Evolutionary conservation across 2,888 invertebrate species (phyloP).

Genomic region (Conops quadrifasciatus): DNA sequence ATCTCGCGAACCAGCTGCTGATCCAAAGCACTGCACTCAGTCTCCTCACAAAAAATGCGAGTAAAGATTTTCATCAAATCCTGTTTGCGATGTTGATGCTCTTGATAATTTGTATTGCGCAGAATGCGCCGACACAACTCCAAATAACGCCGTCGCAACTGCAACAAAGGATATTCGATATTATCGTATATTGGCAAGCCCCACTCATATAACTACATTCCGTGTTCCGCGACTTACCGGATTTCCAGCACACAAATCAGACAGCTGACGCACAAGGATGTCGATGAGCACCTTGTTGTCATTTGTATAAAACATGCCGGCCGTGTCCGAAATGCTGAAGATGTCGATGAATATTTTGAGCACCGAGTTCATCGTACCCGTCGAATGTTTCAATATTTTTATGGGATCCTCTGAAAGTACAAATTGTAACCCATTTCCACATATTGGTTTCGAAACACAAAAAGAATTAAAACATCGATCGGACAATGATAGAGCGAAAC

Average conservation of each 20-base stretch:
- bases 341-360: slow-evolving; percentile 89
- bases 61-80: slow-evolving; percentile 87
- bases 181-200: background rate
- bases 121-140: slow-evolving; percentile 82
- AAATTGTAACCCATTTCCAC: slow-evolving; percentile 52
- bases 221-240: slow-evolving; percentile 67
- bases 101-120: slow-evolving; percentile 81
- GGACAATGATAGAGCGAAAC: background rate
- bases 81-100: slow-evolving; percentile 81
- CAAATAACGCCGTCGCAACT: slow-evolving; percentile 82
- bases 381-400: slow-evolving; percentile 80
- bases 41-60: slow-evolving; percentile 85
- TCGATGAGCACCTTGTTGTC: slow-evolving; percentile 94
- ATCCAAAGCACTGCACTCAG: slow-evolving; percentile 76
- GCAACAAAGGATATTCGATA: slow-evolving; percentile 44
- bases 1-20: slow-evolving; percentile 82
- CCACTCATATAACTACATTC: background rate
- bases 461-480: background rate
- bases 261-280: slow-evolving; percentile 88
- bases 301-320: slow-evolving; percentile 91
- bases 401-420: slow-evolving; percentile 80
- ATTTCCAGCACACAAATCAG: slow-evolving; percentile 89
- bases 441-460: background rate
- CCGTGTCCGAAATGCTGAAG: slow-evolving; percentile 80
- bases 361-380: slow-evolving; percentile 83